Evolutionary conservation across 2,888 invertebrate species (phyloP).

Genomic region (Pyrgus malvae): DNA sequence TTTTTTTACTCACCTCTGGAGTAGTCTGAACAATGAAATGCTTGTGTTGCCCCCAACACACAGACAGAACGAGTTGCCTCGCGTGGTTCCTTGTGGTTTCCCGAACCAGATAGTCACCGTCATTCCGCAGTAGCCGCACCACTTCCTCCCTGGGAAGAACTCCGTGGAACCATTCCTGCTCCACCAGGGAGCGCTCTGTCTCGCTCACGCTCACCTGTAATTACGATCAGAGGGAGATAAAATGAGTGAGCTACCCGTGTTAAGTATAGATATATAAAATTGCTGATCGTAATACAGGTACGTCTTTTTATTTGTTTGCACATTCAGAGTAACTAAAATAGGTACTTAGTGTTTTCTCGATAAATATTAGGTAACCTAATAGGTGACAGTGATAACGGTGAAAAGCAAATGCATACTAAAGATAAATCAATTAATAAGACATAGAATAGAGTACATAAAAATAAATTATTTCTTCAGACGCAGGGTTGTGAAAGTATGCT

Average conservation of each 20-base stretch:
- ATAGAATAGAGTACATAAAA: too few relatives aligned
- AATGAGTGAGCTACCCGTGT: background rate
- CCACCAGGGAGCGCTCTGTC: constrained; percentile 87
- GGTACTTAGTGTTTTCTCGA: too few relatives aligned
- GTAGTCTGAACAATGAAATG: constrained; percentile 98
- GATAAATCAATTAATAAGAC: too few relatives aligned
- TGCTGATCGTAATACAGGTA: too few relatives aligned
- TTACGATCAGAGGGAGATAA: background rate
- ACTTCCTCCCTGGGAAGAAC: constrained; percentile 98
- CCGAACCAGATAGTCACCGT: constrained; percentile 96
- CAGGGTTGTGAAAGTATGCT: too few relatives aligned
- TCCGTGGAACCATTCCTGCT: constrained; percentile 99
- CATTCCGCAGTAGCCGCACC: constrained; percentile 92
- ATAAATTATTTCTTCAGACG: too few relatives aligned
- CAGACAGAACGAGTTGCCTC: constrained; percentile 95
- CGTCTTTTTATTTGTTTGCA: too few relatives aligned
- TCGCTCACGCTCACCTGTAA: constrained; percentile 69
- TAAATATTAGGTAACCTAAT: too few relatives aligned
- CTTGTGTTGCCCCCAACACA: constrained; percentile 97
- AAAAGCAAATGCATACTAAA: too few relatives aligned
- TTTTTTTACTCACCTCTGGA: constrained; percentile 85
- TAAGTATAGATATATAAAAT: too few relatives aligned
- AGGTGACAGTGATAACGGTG: too few relatives aligned
- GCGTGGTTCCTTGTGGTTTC: constrained; percentile 96
- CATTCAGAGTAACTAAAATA: too few relatives aligned